phyloP scores from a whole-genome alignment of 92 coral and sea anemone species.

The Palythoa grandis region DNA sequence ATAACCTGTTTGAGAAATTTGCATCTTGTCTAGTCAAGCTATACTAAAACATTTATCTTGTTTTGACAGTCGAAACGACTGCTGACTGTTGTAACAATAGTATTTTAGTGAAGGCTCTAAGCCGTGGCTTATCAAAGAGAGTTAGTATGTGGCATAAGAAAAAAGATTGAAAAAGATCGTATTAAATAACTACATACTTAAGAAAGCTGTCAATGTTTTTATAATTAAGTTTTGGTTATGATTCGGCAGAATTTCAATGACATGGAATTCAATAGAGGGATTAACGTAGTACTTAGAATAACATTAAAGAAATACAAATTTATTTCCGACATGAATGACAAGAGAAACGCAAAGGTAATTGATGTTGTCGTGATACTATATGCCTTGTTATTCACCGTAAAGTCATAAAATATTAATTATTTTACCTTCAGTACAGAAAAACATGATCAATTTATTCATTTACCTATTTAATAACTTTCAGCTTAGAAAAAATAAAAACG shows the following conservation, averaged over 20 bases:
- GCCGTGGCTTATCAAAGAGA: not conserved
- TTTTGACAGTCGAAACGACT: not conserved
- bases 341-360: not conserved
- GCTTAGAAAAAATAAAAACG: no score
- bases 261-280: not conserved
- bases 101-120: not conserved
- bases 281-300: not conserved
- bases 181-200: not conserved
- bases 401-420: not conserved
- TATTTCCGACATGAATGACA: not conserved
- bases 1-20: not conserved
- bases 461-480: not conserved
- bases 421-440: not conserved
- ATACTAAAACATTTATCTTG: slow-evolving; percentile 18
- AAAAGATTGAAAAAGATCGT: not conserved
- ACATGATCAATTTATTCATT: not conserved
- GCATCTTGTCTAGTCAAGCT: not conserved
- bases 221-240: slow-evolving; percentile 7
- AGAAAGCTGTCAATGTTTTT: not conserved
- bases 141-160: not conserved
- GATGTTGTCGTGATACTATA: not conserved
- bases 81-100: not conserved
- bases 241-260: not conserved
- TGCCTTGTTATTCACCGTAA: not conserved
- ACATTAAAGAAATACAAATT: not conserved